These are phyloP conservation scores for Ranitomeya variabilis DNA, from an alignment of 2,113 vertebrate genomes.

Conservation along the genomic window DNA sequence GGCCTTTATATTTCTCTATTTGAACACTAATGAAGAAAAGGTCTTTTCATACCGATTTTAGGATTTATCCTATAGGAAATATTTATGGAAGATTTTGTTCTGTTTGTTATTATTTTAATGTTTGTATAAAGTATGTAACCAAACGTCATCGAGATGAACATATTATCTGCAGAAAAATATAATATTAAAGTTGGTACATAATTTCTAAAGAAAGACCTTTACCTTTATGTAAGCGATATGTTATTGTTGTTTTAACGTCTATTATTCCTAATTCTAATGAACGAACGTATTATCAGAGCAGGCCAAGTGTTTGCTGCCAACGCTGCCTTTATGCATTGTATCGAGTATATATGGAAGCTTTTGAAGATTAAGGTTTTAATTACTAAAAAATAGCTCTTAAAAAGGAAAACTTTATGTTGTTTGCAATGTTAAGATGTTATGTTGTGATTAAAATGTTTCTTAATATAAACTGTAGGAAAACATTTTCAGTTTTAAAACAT, in stretches of 20 bases:
- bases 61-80: slow-evolving; percentile 58
- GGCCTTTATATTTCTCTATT: slow-evolving; percentile 39
- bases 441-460: background rate
- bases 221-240: slow-evolving; percentile 51
- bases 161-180: slow-evolving; percentile 56
- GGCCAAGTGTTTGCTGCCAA: background rate
- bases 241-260: slow-evolving; percentile 46
- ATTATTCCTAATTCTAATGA: slow-evolving; percentile 32
- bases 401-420: slow-evolving; percentile 27
- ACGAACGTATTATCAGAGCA: slow-evolving; percentile 26
- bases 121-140: slow-evolving; percentile 58
- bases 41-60: slow-evolving; percentile 50
- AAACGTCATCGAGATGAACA: slow-evolving; percentile 54
- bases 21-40: slow-evolving; percentile 52
- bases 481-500: background rate
- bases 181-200: slow-evolving; percentile 57
- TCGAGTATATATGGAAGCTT: slow-evolving; percentile 15
- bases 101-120: slow-evolving; percentile 46
- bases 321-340: slow-evolving; percentile 30
- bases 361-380: slow-evolving; percentile 21
- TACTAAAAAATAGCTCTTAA: slow-evolving; percentile 23
- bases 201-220: slow-evolving; percentile 52
- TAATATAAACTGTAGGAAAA: background rate
- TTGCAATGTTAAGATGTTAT: slow-evolving; percentile 4
- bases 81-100: slow-evolving; percentile 56